Evolutionary conservation across 1,140 invertebrate genomes (phyloP), one percentile per base, ranked within the genome.

Genomic region (Vanessa atalanta): DNA sequence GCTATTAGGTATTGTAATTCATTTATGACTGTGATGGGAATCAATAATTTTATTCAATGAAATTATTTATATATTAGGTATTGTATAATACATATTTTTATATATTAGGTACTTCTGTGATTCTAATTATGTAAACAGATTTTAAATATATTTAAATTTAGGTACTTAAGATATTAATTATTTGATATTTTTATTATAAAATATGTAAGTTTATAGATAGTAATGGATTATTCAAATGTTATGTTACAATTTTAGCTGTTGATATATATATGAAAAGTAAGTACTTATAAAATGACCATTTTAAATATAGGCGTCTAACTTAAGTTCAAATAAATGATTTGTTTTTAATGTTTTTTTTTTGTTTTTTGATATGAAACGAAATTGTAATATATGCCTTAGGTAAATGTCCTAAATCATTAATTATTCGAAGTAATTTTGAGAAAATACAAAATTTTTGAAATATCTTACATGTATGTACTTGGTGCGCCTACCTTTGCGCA

Each of bases 261-360:
- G 37, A 43, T 43, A 43, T 43, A 50, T 50, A 14, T n/a, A 50
- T 50, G 47, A 47, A 6, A 23, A 65, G 26, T 26, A 37, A 65
- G 48, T 69, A 69, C 66, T 69, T 69, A 69, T 69, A 47, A 37
- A 31, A 12, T 61, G 26, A 55, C 16, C 15, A 60, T 3, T 20
- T 57, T 37, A 55, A 57, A 60, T 60, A 23, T 69, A 47, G 37
- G 57, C 57, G 57, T 61, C 14, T 61, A 61, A 61, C 57, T 61
- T 69, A 69, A 69, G 53, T 60, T 69, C 9, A 69, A 69, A 69
- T 69, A 69, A 69, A 57, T 47, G 60, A 69, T 69, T 69, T 69
- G 55, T 69, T 55, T 69, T 47, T 23, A 20, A 37, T 20, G 16
- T 5, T 55, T 68, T n/a, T 57, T 47, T 69, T 61, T 37, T 61